phyloP scores from a whole-genome alignment of 2,888 invertebrate species.

The Onthophagus sagittarius region DNA sequence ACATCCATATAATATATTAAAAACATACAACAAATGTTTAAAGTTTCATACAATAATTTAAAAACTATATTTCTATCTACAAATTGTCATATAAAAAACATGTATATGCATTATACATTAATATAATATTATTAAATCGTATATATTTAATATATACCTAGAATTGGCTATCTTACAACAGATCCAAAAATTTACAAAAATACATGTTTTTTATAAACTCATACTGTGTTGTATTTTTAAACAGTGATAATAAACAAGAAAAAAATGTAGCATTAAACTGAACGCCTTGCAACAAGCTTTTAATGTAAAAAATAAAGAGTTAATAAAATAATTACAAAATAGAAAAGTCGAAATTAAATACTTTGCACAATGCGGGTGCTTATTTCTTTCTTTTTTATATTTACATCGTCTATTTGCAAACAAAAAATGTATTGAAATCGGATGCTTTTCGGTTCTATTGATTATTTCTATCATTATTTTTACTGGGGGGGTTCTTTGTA shows the following conservation, averaged over 20 bases:
- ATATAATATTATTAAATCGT: not conserved
- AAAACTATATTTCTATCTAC: slow-evolving; percentile 25
- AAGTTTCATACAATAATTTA: slow-evolving; percentile 25
- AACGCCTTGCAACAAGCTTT: too few relatives aligned
- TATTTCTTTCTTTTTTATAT: not conserved
- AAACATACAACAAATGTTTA: slow-evolving; percentile 25
- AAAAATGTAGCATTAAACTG: slow-evolving; percentile 14
- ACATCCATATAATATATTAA: slow-evolving; percentile 25
- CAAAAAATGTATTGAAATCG: not conserved
- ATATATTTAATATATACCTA: slow-evolving; percentile 9
- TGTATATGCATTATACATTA: slow-evolving; percentile 18
- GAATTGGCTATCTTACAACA: slow-evolving; percentile 19
- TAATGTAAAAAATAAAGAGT: slow-evolving; percentile 9
- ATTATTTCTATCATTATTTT: too few relatives aligned
- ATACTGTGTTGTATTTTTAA: slow-evolving; percentile 1
- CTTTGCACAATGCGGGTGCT: too few relatives aligned
- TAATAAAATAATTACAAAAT: too few relatives aligned
- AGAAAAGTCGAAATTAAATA: too few relatives aligned
- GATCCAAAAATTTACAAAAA: slow-evolving; percentile 24
- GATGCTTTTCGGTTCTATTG: not conserved
- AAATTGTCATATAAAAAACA: slow-evolving; percentile 25
- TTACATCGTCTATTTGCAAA: not conserved
- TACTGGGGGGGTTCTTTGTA: too few relatives aligned
- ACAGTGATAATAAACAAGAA: not conserved
- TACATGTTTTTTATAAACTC: slow-evolving; percentile 24